phyloP scores from a whole-genome alignment of 2,797 vertebrate species.

The Basileuterus tristriatus region DNA sequence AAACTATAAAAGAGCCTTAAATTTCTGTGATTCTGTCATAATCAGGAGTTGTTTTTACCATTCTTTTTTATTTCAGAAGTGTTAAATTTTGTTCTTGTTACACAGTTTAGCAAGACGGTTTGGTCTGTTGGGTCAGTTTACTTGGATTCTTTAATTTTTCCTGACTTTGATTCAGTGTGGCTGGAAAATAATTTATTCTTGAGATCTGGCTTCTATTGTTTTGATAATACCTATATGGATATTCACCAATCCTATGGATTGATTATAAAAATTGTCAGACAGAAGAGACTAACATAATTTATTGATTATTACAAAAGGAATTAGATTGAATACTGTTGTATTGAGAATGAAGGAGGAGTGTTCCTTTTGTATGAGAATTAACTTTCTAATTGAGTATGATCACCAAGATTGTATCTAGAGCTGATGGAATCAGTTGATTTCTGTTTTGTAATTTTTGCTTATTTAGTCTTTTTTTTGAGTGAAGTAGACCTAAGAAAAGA shows the following conservation, averaged over 20 bases:
- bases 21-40: neutral
- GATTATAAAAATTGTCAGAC: neutral
- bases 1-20: neutral
- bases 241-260: rapidly evolving
- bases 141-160: neutral
- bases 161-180: neutral
- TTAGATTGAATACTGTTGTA: neutral
- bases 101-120: neutral
- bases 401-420: neutral
- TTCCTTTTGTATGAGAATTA: neutral
- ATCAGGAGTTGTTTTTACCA: neutral
- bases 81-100: neutral
- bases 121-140: neutral
- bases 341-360: neutral
- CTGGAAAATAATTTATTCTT: neutral
- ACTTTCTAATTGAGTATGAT: neutral
- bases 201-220: neutral
- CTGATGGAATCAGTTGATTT: neutral
- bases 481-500: neutral
- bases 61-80: neutral
- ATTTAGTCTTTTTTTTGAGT: neutral
- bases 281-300: neutral
- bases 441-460: neutral
- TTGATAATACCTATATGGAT: neutral
- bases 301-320: neutral